Percentiles rank a stretch among this genome's conserved stretches.
These are phyloP conservation scores for Melieria crassipennis DNA, from an alignment of 2,888 invertebrate genomes.

Conservation along the genomic window DNA sequence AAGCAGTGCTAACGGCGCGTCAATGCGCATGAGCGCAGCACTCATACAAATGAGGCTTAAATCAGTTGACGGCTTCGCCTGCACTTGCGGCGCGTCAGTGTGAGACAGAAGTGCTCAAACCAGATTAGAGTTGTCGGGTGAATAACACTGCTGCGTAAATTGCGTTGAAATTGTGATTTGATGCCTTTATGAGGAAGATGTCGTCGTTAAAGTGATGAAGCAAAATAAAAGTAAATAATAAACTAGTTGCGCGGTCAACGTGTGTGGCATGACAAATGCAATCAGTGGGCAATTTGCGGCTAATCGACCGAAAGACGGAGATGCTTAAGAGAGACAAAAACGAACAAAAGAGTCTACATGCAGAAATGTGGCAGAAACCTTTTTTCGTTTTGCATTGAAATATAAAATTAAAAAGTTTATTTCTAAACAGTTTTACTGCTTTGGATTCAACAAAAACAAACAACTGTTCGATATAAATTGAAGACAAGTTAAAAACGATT, in stretches of 20 bases:
- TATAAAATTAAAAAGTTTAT: slow-evolving; percentile 2
- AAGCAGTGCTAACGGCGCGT: too few species aligned
- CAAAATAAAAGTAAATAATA: slow-evolving; percentile 22
- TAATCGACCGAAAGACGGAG: background rate
- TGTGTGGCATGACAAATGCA: slow-evolving; percentile 16
- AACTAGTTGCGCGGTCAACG: slow-evolving; percentile 11
- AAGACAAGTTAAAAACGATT: too few species aligned
- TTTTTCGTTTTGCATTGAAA: slow-evolving; percentile 8
- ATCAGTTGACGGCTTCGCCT: too few species aligned
- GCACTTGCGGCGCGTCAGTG: too few species aligned
- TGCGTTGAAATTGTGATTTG: background rate
- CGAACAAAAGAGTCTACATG: background rate
- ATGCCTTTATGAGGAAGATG: slow-evolving; percentile 7
- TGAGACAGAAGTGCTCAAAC: too few species aligned
- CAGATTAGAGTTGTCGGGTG: background rate
- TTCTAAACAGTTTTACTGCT: too few species aligned
- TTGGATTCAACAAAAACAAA: too few species aligned
- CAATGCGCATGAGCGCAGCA: too few species aligned
- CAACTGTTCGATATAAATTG: too few species aligned
- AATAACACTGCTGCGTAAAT: slow-evolving; percentile 6
- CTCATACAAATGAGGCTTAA: too few species aligned
- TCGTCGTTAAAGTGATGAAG: slow-evolving; percentile 20
- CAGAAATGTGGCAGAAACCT: background rate
- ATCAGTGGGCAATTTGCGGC: background rate
- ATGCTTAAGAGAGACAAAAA: background rate